Base-by-base conservation (phyloP, 1,140 invertebrate genomes). In the Listronotus oregonensis region DNA sequence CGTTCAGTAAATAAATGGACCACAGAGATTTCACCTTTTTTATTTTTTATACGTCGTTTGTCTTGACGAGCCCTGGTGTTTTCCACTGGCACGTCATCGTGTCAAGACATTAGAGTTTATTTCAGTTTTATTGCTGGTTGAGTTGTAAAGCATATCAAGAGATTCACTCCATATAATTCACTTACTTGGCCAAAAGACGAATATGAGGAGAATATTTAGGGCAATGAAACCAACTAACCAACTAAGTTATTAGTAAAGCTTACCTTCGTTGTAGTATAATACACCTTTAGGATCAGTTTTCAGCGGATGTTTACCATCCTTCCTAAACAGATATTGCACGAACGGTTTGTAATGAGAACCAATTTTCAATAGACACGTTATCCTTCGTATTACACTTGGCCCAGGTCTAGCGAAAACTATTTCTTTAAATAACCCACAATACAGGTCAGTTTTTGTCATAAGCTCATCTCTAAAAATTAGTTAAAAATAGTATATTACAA, bases 211-310 rank as follows among this genome's bases (percentile, higher is more conserved):
- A n/a, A n/a, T n/a, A n/a, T n/a, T n/a, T n/a, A n/a, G n/a, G n/a
- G n/a, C n/a, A n/a, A n/a, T n/a, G n/a, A n/a, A n/a, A n/a, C n/a
- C n/a, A n/a, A n/a, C n/a, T n/a, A n/a, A n/a, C n/a, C n/a, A n/a
- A 27, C 21, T 5, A 27, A 27, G 5, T 27, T 27, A 27, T 27
- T 5, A 27, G 21, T 27, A 27, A 27, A 27, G 27, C 44, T 39
- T 32, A 72, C 68, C 57, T 60, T 66, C 42, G 54, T 49, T 72
- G 42, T 62, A 65, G 52, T 59, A 67, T 18, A 69, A 43, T 21
- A 70, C 32, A 40, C 61, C 61, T 34, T 66, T 72, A 46, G 44
- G 31, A 34, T 14, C 21, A 10, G 43, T 21, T 39, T 55, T 67
- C 39, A 40, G 14, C 31, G 47, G 34, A 66, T 58, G 51, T 21